Conservation (phyloP, 2,113 vertebrate genomes). For the Galbula dea region DNA sequence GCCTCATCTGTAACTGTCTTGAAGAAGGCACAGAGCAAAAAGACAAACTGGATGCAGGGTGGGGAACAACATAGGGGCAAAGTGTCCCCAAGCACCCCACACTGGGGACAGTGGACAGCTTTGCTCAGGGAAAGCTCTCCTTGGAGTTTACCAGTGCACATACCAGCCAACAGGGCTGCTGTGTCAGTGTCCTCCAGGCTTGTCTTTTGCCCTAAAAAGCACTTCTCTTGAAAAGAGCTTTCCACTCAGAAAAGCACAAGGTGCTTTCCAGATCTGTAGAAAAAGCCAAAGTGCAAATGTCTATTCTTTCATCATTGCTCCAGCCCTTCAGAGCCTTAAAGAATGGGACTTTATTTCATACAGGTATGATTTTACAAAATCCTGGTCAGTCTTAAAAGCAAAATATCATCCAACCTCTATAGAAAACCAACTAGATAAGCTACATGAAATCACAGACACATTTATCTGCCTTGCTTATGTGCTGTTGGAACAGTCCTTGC, state of each 20-base stretch:
- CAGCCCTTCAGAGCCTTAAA: not conserved
- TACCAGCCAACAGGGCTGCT: not conserved
- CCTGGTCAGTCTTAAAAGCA: not conserved
- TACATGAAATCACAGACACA: not conserved
- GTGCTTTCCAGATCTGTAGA: not conserved
- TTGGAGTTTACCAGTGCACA: not conserved
- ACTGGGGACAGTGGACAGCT: not conserved
- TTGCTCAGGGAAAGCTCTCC: not conserved
- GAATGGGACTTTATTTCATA: not conserved
- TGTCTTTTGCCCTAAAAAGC: not conserved
- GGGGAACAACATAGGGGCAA: not conserved
- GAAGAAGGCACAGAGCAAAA: not conserved
- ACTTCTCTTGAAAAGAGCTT: not conserved
- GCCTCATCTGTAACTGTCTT: not conserved
- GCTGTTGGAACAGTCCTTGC: not conserved
- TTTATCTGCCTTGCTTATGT: not conserved
- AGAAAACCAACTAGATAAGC: not conserved
- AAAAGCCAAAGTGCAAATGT: not conserved
- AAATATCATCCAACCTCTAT: not conserved
- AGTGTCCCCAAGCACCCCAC: fast-evolving
- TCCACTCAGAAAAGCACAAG: not conserved
- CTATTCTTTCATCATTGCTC: not conserved
- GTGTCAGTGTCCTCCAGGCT: not conserved
- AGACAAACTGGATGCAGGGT: not conserved
- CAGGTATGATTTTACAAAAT: not conserved